phyloP scores from a whole-genome alignment of 2,113 vertebrate genomes.

The Pleuronectes platessa region DNA sequence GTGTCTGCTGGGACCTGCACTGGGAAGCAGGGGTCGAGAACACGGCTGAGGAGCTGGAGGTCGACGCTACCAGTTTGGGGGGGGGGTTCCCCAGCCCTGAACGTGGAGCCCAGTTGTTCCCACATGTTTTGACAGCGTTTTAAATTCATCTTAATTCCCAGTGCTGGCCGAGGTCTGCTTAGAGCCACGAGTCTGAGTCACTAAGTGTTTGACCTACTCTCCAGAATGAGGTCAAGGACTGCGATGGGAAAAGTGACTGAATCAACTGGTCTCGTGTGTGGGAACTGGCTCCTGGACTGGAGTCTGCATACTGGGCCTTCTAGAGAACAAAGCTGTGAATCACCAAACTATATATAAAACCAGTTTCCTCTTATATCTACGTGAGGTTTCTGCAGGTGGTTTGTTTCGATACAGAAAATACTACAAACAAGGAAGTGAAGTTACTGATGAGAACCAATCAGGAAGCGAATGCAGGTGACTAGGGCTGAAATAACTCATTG shows the following conservation, averaged over 20 bases:
- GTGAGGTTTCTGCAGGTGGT: too few relatives aligned
- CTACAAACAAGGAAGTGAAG: too few relatives aligned
- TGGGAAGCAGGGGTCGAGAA: slow-evolving; percentile 14
- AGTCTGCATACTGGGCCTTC: background rate
- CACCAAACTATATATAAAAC: too few relatives aligned
- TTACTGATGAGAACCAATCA: too few relatives aligned
- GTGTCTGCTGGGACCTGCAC: too few relatives aligned
- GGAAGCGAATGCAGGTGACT: too few relatives aligned
- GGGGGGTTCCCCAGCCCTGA: background rate
- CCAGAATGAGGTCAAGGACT: background rate
- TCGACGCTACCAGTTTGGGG: background rate
- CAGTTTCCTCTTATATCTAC: too few relatives aligned
- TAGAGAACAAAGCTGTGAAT: background rate
- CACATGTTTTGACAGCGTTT: slow-evolving; percentile 40
- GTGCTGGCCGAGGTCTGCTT: background rate
- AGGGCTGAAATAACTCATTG: too few relatives aligned
- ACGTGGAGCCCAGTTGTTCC: slow-evolving; percentile 10
- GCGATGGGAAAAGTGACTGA: background rate
- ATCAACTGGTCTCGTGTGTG: background rate
- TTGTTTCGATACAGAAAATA: too few relatives aligned
- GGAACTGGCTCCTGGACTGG: background rate
- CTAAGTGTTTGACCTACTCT: background rate
- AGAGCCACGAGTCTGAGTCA: background rate
- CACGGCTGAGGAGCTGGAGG: background rate
- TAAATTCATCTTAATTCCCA: slow-evolving; percentile 44